Evolutionary conservation across 1,140 invertebrate genomes (phyloP), one percentile per base, ranked within the genome.

Genomic region (Homalodisca vitripennis): DNA sequence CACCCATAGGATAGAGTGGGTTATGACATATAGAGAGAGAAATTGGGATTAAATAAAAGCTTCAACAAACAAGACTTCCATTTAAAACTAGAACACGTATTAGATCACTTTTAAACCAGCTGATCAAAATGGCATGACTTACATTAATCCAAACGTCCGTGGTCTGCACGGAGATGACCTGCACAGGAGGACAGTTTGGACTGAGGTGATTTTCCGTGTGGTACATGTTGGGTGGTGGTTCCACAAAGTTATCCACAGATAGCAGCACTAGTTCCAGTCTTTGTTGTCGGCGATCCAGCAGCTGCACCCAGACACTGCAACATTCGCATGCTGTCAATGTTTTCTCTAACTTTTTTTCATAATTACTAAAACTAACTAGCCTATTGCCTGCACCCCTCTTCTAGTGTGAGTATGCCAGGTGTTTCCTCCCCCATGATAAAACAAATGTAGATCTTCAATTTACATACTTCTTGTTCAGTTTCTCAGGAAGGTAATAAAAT

Each of bases 221-320:
- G 60, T 71, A 76, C 29, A 76, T 68, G 67, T 74, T 75, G 34
- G 72, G 72, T 64, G 84, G 84, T 27, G 87, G 86, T 71, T 90
- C 85, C 31, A 85, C 86, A 78, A 93, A 92, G 79, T 91, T 89
- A 67, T 86, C 85, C 22, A 92, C 71, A 0, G 90, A 90, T 69
- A 93, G 80, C 6, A 93, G 78, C 24, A 90, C 84, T 51, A 93
- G 75, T 72, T 94, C 91, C 30, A 96, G 81, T 24, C 88, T 82
- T 78, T 93, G 88, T 78, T 99, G 97, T 71, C 87, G 85, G 13
- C 97, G 81, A 77, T 98, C 90, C 70, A 98, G 78, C 1, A 97
- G 77, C 77, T 97, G 91, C 2, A 91, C 87, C 93, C 95, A 98
- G 34, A 98, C 87, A 77, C 94, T 97, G 80, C 48, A 84, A 41